phyloP scores from a whole-genome alignment of 2,888 invertebrate genomes.

The Liodrosophila aerea region DNA sequence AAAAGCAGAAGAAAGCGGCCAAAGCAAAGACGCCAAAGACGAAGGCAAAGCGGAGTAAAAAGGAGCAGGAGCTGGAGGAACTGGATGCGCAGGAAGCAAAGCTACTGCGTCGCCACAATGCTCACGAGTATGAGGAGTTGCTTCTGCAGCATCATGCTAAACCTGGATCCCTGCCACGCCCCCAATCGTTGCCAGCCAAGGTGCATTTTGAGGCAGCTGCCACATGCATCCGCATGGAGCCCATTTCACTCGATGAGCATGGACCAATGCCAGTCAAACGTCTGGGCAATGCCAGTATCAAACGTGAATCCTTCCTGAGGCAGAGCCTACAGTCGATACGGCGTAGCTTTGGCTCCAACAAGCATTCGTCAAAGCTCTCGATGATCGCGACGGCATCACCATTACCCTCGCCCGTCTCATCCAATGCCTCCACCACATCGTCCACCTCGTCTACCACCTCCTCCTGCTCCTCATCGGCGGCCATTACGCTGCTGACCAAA shows the following conservation, averaged over 20 bases:
- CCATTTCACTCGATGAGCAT: not conserved
- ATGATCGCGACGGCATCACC: constrained; percentile 7
- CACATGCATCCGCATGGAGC: not conserved
- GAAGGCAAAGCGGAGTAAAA: not conserved
- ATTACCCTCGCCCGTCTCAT: constrained; percentile 30
- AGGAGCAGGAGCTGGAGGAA: not conserved
- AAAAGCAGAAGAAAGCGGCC: not conserved
- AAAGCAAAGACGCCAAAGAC: not conserved
- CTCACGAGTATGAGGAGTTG: constrained; percentile 43
- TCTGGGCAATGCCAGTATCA: constrained; percentile 38
- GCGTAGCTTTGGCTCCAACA: constrained; percentile 71
- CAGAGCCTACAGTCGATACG: constrained; percentile 79
- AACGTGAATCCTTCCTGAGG: constrained; percentile 77
- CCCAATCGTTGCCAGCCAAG: constrained; percentile 62
- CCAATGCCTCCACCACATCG: constrained; percentile 44
- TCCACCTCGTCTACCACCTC: constrained; percentile 32
- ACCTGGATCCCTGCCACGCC: constrained; percentile 46
- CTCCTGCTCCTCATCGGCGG: constrained; percentile 47
- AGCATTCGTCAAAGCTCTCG: constrained; percentile 46
- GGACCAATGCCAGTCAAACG: constrained; percentile 20
- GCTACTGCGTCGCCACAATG: constrained; percentile 36
- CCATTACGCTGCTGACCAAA: constrained; percentile 44
- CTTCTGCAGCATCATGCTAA: constrained; percentile 8
- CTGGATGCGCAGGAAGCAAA: constrained; percentile 29
- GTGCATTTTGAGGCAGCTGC: constrained; percentile 39